Evolutionary conservation across 2,113 vertebrate genomes (phyloP).

Genomic region (Cephalophus harveyi): DNA sequence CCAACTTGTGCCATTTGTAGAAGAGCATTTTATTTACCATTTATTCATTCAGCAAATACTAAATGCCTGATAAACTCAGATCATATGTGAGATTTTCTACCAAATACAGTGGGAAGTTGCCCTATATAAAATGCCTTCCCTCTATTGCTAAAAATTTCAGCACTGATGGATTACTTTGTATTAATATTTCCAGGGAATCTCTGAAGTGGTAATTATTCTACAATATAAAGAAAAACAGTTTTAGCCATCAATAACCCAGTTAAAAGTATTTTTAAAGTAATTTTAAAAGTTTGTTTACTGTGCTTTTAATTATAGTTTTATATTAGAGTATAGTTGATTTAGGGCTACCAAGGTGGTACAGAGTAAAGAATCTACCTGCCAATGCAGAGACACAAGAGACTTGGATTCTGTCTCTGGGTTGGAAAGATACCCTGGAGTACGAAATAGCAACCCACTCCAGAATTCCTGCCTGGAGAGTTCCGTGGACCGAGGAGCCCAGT

Average conservation of each 20-base stretch:
- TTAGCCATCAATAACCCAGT: background rate
- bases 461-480: background rate
- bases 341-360: background rate
- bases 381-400: background rate
- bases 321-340: background rate
- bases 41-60: background rate
- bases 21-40: background rate
- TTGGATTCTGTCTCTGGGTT: background rate
- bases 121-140: background rate
- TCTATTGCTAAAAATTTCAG: background rate
- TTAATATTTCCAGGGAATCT: background rate
- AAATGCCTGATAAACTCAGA: background rate
- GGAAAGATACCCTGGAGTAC: background rate
- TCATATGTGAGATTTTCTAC: background rate
- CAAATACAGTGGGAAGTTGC: background rate
- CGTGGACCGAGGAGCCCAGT: background rate
- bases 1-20: background rate
- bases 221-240: background rate
- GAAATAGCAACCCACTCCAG: background rate
- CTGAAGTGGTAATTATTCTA: background rate
- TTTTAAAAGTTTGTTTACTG: background rate
- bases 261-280: background rate
- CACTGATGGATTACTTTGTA: background rate
- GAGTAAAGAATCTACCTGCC: background rate
- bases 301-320: background rate